phyloP scores from a whole-genome alignment of 2,797 vertebrate genomes.

The Babyrousa celebensis region DNA sequence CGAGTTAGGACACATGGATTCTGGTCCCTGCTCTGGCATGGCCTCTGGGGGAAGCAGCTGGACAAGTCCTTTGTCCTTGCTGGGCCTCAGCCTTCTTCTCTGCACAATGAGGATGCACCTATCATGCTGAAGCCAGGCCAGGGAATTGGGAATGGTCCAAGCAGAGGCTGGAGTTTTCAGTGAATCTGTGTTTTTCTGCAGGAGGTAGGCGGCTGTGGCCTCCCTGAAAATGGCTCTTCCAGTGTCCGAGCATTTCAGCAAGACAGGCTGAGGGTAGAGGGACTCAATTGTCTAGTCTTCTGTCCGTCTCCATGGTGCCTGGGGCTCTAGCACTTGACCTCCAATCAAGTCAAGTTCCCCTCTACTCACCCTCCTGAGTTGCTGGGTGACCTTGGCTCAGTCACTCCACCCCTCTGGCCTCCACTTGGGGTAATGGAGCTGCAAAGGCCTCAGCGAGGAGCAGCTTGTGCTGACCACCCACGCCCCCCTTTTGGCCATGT shows the following conservation, averaged over 20 bases:
- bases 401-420: not conserved
- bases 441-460: accelerated
- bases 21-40: not conserved
- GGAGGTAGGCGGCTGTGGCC: not conserved
- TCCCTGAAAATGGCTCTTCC: not conserved
- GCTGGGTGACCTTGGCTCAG: not conserved
- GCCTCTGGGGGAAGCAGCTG: not conserved
- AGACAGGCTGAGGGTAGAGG: accelerated
- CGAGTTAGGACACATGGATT: not conserved
- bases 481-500: not conserved
- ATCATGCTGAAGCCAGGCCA: not conserved
- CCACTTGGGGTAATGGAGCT: not conserved
- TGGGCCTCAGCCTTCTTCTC: not conserved
- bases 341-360: accelerated
- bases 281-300: no score
- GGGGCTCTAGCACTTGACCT: not conserved
- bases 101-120: not conserved
- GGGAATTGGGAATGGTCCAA: not conserved
- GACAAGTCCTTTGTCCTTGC: not conserved
- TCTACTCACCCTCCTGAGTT: accelerated
- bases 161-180: not conserved
- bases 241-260: not conserved
- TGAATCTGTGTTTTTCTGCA: not conserved
- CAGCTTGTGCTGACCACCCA: not conserved
- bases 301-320: accelerated